Evolutionary conservation across 2,797 vertebrate species (phyloP).

Genomic region (Smutsia temminckii): DNA sequence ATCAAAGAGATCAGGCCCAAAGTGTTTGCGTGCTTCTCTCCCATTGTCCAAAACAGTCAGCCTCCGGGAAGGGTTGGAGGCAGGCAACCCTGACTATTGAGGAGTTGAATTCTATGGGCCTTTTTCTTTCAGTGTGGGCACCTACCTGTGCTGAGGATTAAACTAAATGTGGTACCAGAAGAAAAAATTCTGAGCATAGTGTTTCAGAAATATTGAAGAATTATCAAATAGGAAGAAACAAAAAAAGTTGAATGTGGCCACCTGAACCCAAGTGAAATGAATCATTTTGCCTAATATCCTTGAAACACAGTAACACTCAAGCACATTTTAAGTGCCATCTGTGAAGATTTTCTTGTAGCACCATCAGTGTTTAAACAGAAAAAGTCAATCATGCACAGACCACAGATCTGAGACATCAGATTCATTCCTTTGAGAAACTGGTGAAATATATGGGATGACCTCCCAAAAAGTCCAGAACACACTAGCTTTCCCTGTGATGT

Average conservation of each 20-base stretch:
- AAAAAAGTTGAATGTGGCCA: neutral
- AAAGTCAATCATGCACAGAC: neutral
- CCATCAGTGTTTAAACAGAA: neutral
- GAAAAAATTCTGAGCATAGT: neutral
- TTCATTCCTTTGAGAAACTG: slow-evolving; percentile 6
- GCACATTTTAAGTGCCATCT: neutral
- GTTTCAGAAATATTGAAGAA: neutral
- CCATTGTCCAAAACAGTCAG: neutral
- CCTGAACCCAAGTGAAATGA: neutral
- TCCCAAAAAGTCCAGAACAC: neutral
- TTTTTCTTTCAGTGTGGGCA: neutral
- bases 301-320: neutral
- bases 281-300: neutral
- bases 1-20: neutral
- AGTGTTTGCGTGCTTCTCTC: neutral
- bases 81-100: neutral
- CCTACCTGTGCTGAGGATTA: neutral
- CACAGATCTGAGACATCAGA: neutral
- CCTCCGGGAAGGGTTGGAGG: neutral
- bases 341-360: neutral
- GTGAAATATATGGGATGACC: neutral
- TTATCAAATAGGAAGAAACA: neutral
- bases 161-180: slow-evolving; percentile 13
- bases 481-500: neutral
- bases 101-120: neutral